phyloP scores from a whole-genome alignment of 1,140 invertebrate species.

The Batillaria attramentaria region DNA sequence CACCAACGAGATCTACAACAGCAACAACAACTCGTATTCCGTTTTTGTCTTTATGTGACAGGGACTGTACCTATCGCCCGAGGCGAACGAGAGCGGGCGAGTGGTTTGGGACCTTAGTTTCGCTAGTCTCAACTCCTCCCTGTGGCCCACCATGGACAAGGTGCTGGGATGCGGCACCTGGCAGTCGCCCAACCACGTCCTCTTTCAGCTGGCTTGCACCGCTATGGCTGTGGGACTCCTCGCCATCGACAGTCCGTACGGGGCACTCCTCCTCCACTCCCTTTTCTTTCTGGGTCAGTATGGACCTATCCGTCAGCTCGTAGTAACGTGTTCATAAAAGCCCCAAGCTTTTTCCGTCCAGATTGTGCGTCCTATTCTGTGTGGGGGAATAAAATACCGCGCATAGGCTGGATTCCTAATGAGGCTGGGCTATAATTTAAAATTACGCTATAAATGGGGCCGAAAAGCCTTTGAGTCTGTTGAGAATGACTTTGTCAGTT shows the following conservation, averaged over 20 bases:
- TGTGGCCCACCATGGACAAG: constrained; percentile 20
- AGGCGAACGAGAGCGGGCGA: background rate
- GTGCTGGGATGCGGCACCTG: constrained; percentile 68
- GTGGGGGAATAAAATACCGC: too few species aligned
- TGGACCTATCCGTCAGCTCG: too few species aligned
- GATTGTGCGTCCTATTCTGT: too few species aligned
- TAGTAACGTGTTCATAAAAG: too few species aligned
- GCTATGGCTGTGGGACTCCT: constrained; percentile 84
- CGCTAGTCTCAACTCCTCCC: background rate
- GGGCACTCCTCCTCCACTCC: constrained; percentile 86
- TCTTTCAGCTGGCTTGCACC: constrained; percentile 84
- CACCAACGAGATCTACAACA: background rate
- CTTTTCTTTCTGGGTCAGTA: constrained; percentile 82
- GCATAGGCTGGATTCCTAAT: too few species aligned
- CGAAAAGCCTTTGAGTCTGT: too few species aligned
- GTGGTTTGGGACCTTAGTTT: constrained; percentile 23
- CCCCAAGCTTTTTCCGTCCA: too few species aligned
- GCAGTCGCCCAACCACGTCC: constrained; percentile 80
- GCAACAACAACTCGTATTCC: background rate
- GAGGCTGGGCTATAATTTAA: too few species aligned
- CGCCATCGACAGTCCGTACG: constrained; percentile 83
- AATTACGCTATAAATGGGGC: too few species aligned
- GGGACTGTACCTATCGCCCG: background rate
- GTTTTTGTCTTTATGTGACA: background rate
- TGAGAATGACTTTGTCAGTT: too few species aligned